A percentile compares a stretch with the other conserved stretches of the same genome.
Evolutionary conservation across 2,888 invertebrate species (phyloP).

Genomic region (Drosophila neutralis): DNA sequence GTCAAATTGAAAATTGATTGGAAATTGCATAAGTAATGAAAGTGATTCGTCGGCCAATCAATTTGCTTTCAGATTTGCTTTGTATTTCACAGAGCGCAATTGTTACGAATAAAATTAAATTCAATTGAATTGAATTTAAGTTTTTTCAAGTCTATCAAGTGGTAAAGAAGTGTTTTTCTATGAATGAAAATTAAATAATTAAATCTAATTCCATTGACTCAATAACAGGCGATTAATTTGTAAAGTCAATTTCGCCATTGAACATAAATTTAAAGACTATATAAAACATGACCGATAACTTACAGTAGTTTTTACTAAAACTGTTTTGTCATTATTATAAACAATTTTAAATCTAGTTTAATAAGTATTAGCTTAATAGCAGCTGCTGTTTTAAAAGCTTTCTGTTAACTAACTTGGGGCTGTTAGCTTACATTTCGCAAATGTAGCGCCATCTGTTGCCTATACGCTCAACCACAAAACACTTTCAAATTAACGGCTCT

Average conservation of each 20-base stretch:
- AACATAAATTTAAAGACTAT: not conserved
- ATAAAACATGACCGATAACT: rapidly evolving
- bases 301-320: not conserved
- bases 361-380: not conserved
- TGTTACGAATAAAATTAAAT: constrained; percentile 40
- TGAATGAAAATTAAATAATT: constrained; percentile 9
- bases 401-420: constrained; percentile 27
- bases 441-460: constrained; percentile 30
- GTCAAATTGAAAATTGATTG: constrained; percentile 73
- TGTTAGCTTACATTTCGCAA: not conserved
- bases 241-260: not conserved
- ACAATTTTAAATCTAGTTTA: not conserved
- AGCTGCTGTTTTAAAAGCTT: not conserved
- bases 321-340: not conserved
- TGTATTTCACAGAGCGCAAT: constrained; percentile 25
- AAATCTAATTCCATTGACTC: not conserved
- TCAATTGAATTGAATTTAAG: constrained; percentile 20
- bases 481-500: constrained; percentile 6
- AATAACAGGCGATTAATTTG: not conserved
- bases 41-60: constrained; percentile 38
- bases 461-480: rapidly evolving
- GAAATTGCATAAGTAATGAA: constrained; percentile 72
- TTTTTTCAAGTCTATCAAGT: constrained; percentile 25
- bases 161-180: not conserved
- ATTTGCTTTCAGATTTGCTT: constrained; percentile 36